Evolutionary conservation across 2,888 invertebrate genomes (phyloP).

Genomic region (Glyphotaelius pellucidus): DNA sequence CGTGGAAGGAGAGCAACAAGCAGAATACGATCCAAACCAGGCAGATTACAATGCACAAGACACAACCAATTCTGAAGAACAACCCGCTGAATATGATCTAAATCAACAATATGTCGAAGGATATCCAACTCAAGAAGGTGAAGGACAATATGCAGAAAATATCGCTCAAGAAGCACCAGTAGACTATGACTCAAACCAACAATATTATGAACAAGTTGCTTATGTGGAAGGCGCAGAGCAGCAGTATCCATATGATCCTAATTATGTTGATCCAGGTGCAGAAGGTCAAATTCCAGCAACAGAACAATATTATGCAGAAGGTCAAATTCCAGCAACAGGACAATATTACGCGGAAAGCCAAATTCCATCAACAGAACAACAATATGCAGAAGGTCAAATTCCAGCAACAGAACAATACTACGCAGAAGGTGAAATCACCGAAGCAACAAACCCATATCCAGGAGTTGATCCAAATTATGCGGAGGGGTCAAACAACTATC

Average conservation of each 20-base stretch:
- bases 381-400: slow-evolving; percentile 29
- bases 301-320: slow-evolving; percentile 27
- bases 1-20: slow-evolving; percentile 44
- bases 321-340: not conserved
- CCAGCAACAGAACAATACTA: not conserved
- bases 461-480: slow-evolving; percentile 43
- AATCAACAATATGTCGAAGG: slow-evolving; percentile 68
- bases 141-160: slow-evolving; percentile 23
- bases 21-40: slow-evolving; percentile 49
- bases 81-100: slow-evolving; percentile 67
- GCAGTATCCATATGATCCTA: slow-evolving; percentile 46
- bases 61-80: slow-evolving; percentile 40
- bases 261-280: slow-evolving; percentile 39
- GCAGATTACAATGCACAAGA: slow-evolving; percentile 43
- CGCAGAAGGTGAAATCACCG: not conserved
- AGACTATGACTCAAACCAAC: slow-evolving; percentile 49
- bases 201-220: slow-evolving; percentile 41
- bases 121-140: slow-evolving; percentile 28
- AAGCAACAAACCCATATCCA: not conserved
- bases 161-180: not conserved
- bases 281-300: not conserved
- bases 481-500: slow-evolving; percentile 25
- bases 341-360: not conserved
- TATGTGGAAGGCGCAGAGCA: slow-evolving; percentile 26
- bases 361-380: not conserved